Base-by-base conservation (phyloP, 30 jellyfish, hydroid and myxozoan species). In the Mastigias papua region DNA sequence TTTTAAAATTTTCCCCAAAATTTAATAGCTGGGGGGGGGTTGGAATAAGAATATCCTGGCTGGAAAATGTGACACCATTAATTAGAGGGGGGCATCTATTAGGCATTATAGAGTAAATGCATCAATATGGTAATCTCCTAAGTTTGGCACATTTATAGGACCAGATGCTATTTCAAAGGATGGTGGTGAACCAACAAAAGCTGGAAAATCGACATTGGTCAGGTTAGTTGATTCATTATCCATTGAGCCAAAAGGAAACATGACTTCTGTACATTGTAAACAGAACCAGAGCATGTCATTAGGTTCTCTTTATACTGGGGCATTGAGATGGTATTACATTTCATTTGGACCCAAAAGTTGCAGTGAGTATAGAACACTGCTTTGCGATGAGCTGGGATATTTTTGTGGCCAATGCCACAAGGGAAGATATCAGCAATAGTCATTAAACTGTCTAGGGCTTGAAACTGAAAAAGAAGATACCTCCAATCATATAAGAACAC, bases 81-180 rank as follows among this genome's bases (percentile, higher is more conserved):
- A n/a, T n/a, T n/a, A n/a, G n/a, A n/a, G n/a, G n/a, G n/a, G n/a
- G n/a, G n/a, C n/a, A n/a, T n/a, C n/a, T n/a, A n/a, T n/a, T n/a
- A n/a, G 26, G 65, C 19, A 69, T 69, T 46, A 26, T 34, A 29
- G 21, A 30, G 58, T 76, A 4, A 84, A 37, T 37, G 49, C 78
- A 58, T 78, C 89, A 78, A 78, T 78, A 78, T 78, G 79, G 69
- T 78, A 78, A 27, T 78, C 89, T 20, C 23, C 89, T 50, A 78
- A 78, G 48, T 78, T 78, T 19, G 89, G 89, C 79, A 78, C 20
- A 30, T 2, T 78, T 50, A 50, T 78, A 57, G 51, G 89, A 49
- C 35, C 35, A 20, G 80, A 78, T 20, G 79, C 62, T 58, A 37
- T 50, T 78, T 78, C 60, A 78, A 78, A 78, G 78, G 77, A 50